Base-by-base conservation (phyloP, 1,140 invertebrate species). In the Drosophila insularis region DNA sequence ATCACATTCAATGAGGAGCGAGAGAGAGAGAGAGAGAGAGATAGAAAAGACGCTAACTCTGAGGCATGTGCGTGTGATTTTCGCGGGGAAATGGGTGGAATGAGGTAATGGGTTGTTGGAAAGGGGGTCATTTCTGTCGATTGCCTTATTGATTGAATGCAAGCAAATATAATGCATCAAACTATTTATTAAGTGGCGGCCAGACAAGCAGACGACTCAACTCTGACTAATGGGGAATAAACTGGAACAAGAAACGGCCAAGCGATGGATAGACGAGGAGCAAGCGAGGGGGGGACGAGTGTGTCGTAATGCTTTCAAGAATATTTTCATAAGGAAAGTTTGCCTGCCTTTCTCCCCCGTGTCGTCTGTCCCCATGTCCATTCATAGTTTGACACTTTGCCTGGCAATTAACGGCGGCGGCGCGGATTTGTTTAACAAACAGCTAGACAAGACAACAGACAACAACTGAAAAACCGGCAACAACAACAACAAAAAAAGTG, bases 361-460 rank as follows among this genome's bases (percentile, higher is more conserved):
- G 32, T 35, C 1, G 32, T 35, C 2, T 11, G 39, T 46, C 35
- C 5, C 10, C 10, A 10, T 35, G 0, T 27, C 27, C 27, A 6
- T 37, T 37, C 11, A 62, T 63, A 23, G 71, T 78, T 77, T 85
- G 81, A 78, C 82, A 89, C 82, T 89, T 87, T 73, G 69, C 67
- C 69, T 69, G 71, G 74, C 82, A 87, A 89, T 89, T 85, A 85
- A 85, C 81, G 84, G 63, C 69, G 23, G 86, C 81, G 84, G 63
- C 69, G 21, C 66, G 82, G 84, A 86, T 86, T 86, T 86, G 84
- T 87, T 86, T 89, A 86, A 86, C 82, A 86, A 89, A 86, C 84
- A 82, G 84, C 53, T 71, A 50, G 62, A 78, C 74, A 78, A 78
- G 56, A 37, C 68, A 58, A 65, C 58, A 50, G 54, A 27, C 53